Percentiles rank a stretch among this genome's conserved stretches.
phyloP scores from a whole-genome alignment of 2,888 invertebrate species.

The Clunio marinus region DNA sequence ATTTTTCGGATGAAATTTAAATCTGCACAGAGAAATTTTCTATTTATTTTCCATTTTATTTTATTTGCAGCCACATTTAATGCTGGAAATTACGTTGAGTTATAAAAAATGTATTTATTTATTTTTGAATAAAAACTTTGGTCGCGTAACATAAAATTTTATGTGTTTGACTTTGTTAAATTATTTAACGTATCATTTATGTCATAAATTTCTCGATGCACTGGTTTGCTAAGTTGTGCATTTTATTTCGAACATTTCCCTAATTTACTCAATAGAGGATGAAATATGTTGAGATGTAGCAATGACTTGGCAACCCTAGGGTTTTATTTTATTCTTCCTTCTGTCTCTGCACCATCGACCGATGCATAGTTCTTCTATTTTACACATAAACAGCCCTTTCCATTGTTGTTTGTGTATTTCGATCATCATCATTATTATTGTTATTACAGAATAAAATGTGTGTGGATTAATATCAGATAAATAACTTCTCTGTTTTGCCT shows the following conservation, averaged over 20 bases:
- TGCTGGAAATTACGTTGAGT: neutral
- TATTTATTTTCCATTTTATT: neutral
- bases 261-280: neutral
- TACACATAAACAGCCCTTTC: conserved; percentile 23
- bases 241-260: neutral
- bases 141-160: neutral
- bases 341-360: neutral
- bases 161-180: conserved; percentile 17
- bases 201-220: neutral
- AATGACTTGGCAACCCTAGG: neutral
- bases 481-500: conserved; percentile 20
- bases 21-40: neutral
- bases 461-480: conserved; percentile 38
- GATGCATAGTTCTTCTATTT: neutral
- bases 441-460: conserved; percentile 35
- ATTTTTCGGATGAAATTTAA: neutral
- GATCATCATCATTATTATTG: conserved; percentile 35
- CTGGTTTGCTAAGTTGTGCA: neutral
- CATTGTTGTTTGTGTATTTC: conserved; percentile 31
- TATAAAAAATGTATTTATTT: neutral
- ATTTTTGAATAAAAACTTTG: neutral
- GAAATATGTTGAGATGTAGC: neutral
- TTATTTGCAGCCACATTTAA: neutral
- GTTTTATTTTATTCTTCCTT: neutral
- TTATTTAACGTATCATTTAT: neutral